A percentile compares a stretch with the other conserved stretches of the same genome.
Conservation (phyloP, 2,113 vertebrate genomes). For the Megaceryle maxima region DNA sequence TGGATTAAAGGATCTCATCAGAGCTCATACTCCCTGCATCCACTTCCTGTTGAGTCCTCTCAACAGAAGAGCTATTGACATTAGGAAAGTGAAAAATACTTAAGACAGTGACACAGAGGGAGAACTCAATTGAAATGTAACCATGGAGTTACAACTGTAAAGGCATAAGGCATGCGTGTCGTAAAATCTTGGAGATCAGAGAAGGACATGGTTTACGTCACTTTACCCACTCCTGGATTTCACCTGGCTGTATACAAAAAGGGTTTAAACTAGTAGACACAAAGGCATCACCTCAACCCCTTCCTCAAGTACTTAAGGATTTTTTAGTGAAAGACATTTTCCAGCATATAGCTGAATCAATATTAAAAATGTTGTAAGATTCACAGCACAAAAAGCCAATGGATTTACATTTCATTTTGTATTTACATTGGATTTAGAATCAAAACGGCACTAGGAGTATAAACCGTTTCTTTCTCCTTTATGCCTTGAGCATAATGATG, state of each 20-base stretch:
- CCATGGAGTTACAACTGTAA: conserved; percentile 5
- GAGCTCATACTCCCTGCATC: conserved; percentile 50
- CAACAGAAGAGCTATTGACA: conserved; percentile 66
- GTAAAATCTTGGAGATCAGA: neutral
- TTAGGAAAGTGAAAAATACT: conserved; percentile 64
- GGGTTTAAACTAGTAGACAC: neutral
- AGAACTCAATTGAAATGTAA: conserved; percentile 40
- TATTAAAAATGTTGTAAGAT: conserved; percentile 48
- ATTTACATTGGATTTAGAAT: conserved; percentile 47
- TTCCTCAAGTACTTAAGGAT: neutral
- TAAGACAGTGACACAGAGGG: conserved; percentile 7
- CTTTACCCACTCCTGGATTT: neutral
- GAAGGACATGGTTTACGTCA: neutral
- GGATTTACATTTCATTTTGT: conserved; percentile 37
- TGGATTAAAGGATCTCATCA: conserved; percentile 76
- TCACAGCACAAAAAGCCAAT: neutral
- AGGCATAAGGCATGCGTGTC: neutral
- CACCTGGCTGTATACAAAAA: neutral
- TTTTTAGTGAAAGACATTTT: conserved; percentile 12
- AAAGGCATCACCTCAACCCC: neutral
- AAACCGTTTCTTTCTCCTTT: conserved; percentile 1
- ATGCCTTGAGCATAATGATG: neutral
- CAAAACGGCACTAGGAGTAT: neutral
- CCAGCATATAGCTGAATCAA: neutral
- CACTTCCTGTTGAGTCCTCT: conserved; percentile 70